Conservation (phyloP, 2,797 vertebrate species). For the Oceanodroma leucorhoa region DNA sequence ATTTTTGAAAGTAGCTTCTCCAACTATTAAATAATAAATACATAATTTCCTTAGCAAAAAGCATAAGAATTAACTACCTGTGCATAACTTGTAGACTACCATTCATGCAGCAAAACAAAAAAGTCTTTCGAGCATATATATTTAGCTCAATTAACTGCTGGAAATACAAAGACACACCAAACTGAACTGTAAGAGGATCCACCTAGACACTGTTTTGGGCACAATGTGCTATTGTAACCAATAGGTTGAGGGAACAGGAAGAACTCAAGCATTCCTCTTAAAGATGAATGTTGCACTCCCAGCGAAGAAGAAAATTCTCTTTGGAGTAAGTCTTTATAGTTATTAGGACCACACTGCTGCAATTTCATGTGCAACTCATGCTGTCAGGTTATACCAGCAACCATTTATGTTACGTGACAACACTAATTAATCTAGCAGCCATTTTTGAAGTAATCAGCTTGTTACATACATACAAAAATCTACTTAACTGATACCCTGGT, state of each 20-base stretch:
- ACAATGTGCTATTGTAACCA: not conserved
- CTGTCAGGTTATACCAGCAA: not conserved
- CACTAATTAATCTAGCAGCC: not conserved
- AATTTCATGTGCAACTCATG: not conserved
- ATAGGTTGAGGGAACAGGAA: not conserved
- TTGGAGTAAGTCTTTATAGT: not conserved
- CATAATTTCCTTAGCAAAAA: not conserved
- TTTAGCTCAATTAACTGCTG: not conserved
- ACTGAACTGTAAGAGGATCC: not conserved
- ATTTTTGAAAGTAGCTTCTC: not conserved
- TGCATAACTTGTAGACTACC: not conserved
- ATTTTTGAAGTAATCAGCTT: not conserved
- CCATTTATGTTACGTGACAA: fast-evolving
- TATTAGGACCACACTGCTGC: not conserved
- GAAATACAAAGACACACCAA: not conserved
- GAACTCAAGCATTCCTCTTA: not conserved
- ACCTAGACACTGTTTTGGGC: not conserved
- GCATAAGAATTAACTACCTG: not conserved
- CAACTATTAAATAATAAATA: not conserved
- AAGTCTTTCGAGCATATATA: not conserved
- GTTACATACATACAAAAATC: not conserved
- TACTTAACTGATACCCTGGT: not conserved
- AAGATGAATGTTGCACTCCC: not conserved
- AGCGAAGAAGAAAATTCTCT: not conserved
- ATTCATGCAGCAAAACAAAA: not conserved